phyloP scores from a whole-genome alignment of 2,113 vertebrate genomes.

The Gopherus evgoodei region DNA sequence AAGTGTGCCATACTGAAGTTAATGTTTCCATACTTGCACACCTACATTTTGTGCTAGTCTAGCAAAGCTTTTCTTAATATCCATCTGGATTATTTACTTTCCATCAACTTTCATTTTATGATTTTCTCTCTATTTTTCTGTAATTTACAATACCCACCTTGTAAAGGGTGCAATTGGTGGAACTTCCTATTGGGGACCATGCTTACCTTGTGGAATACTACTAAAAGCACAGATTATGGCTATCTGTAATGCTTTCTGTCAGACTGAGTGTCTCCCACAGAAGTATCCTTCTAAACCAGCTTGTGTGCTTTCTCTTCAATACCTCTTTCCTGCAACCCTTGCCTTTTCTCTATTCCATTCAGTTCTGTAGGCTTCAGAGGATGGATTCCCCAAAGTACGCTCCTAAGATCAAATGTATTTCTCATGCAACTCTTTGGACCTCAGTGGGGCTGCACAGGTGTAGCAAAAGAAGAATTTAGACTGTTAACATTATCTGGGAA shows the following conservation, averaged over 20 bases:
- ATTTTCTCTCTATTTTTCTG: background rate
- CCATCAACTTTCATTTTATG: background rate
- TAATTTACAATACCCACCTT: background rate
- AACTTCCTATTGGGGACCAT: background rate
- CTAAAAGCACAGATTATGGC: accelerated
- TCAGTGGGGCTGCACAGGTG: background rate
- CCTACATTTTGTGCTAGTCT: background rate
- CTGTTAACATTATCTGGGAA: slow-evolving; percentile 38
- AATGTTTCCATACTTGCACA: background rate
- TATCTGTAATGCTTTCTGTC: background rate
- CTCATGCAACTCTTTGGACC: slow-evolving; percentile 39
- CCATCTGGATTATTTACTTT: background rate
- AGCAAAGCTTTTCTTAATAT: background rate
- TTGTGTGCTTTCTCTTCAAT: background rate
- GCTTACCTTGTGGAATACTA: background rate
- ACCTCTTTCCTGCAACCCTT: background rate
- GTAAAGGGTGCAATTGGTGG: background rate
- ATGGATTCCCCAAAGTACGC: slow-evolving; percentile 40
- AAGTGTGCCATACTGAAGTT: background rate
- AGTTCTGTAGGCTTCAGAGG: slow-evolving; percentile 58
- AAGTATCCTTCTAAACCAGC: background rate
- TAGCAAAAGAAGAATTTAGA: slow-evolving; percentile 59
- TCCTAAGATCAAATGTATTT: background rate
- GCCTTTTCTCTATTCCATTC: background rate
- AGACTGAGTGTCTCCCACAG: background rate